These are phyloP conservation scores for Seira ritae DNA, from an alignment of 2,888 invertebrate genomes.

Conservation along the genomic window DNA sequence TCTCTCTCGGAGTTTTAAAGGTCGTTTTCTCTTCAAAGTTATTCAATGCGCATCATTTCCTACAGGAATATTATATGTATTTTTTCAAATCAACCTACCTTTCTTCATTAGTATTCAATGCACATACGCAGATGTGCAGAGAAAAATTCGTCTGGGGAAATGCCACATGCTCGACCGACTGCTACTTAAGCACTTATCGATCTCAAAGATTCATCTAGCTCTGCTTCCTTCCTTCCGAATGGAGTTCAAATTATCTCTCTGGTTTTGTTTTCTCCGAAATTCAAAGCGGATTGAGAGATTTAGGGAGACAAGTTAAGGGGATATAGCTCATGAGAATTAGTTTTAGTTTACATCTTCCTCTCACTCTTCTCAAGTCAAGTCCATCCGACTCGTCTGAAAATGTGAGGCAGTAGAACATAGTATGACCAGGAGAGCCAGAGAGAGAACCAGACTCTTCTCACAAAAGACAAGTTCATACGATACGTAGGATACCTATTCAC, in stretches of 20 bases:
- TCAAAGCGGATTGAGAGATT: constrained; percentile 48
- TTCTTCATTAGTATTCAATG: neutral
- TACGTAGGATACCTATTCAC: neutral
- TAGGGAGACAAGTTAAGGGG: constrained; percentile 51
- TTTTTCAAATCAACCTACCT: neutral
- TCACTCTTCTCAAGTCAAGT: neutral
- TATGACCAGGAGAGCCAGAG: constrained; percentile 3
- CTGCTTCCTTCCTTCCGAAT: neutral
- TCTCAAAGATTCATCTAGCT: too few relatives aligned
- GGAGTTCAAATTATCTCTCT: neutral
- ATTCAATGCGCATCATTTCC: neutral
- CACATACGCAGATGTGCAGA: neutral
- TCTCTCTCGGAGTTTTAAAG: neutral
- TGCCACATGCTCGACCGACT: constrained; percentile 29
- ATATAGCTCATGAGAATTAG: constrained; percentile 46
- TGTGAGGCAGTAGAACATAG: neutral
- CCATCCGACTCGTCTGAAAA: neutral
- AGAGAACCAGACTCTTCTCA: too few relatives aligned
- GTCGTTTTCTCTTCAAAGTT: neutral
- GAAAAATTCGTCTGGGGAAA: neutral
- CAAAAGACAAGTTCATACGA: neutral
- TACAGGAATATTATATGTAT: neutral
- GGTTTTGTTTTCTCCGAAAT: constrained; percentile 22
- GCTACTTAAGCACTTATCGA: constrained; percentile 8
- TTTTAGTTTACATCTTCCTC: constrained; percentile 14